Evolutionary conservation across 2,888 invertebrate genomes (phyloP).

Genomic region (Cerastis rubricosa): DNA sequence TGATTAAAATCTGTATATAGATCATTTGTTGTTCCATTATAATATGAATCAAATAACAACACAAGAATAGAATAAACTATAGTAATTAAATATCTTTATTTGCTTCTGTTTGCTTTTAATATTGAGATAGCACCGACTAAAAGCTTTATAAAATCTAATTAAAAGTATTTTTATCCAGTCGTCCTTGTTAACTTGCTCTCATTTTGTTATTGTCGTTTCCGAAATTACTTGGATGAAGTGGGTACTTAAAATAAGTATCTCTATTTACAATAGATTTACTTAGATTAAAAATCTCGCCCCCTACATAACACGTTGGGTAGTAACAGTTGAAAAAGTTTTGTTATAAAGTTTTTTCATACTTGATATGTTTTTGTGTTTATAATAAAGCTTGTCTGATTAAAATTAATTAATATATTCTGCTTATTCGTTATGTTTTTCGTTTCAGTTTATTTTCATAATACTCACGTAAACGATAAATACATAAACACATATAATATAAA

Average conservation of each 20-base stretch:
- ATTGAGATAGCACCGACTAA: slow-evolving; percentile 3
- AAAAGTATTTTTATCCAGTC: slow-evolving; percentile 50
- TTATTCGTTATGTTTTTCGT: background rate
- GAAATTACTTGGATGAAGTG: slow-evolving; percentile 56
- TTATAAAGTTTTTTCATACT: too few species aligned
- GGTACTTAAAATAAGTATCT: slow-evolving; percentile 52
- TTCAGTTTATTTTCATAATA: background rate
- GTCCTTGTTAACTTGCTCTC: slow-evolving; percentile 49
- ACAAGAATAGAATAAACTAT: background rate
- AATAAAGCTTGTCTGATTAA: background rate
- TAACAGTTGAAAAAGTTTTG: slow-evolving; percentile 1
- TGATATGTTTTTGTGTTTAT: too few species aligned
- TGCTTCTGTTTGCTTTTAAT: background rate
- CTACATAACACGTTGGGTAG: slow-evolving; percentile 15
- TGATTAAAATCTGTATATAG: background rate
- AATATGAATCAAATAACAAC: background rate
- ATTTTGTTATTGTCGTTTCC: slow-evolving; percentile 43
- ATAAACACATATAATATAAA: background rate
- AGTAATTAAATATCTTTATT: background rate
- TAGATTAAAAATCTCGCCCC: slow-evolving; percentile 36
- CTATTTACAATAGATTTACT: slow-evolving; percentile 56
- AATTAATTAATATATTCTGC: background rate
- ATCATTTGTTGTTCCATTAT: background rate
- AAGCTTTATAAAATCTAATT: slow-evolving; percentile 38
- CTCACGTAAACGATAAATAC: background rate